Base-by-base conservation (phyloP, 1,140 invertebrate species). In the Drosophila nigrodunni region DNA sequence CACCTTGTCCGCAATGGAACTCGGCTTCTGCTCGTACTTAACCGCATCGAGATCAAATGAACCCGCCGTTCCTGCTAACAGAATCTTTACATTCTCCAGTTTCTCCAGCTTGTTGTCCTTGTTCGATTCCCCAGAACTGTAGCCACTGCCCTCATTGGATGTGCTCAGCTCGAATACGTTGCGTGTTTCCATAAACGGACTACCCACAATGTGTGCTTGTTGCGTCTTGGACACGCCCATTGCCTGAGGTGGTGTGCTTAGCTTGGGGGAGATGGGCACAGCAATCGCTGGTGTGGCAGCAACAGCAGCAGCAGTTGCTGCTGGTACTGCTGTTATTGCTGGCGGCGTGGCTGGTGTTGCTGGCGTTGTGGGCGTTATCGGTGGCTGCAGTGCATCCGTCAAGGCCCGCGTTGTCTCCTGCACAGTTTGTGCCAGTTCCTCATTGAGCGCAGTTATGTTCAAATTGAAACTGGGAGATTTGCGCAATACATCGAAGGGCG, bases 1-100 rank as follows among this genome's bases (percentile, higher is more conserved):
- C 4, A 95, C 92, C 85, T 94, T 95, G 69, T 95, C 94, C 3
- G 94, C 94, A 74, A 95, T 95, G 55, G 94, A 94, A 10, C 94
- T 93, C 18, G 90, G 78, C 47, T 91, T 92, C 25, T 91, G 91
- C 46, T 92, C 92, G 43, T 87, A 83, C 55, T 89, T 92, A 4
- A 82, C 77, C 0, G 88, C 88, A 30, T 88, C 90, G 9, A 92
- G 65, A 58, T 92, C 90, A 10, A 92, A 91, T 0, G 74, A 74
- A 5, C 82, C 82, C 0, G 77, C 74, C 0, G 81, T 57, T 9
- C 91, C 92, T 0, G 86, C 81, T 11, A 91, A 52, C 18, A 92
- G 44, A 3, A 91, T 92, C 54, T 92, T 92, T 0, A 89, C 91
- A 47, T 91, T 94, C 73, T 94, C 94, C 1, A 94, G 93, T 30